Conservation (phyloP, 1,140 invertebrate genomes). For the Trachymyrmex cornetzi region DNA sequence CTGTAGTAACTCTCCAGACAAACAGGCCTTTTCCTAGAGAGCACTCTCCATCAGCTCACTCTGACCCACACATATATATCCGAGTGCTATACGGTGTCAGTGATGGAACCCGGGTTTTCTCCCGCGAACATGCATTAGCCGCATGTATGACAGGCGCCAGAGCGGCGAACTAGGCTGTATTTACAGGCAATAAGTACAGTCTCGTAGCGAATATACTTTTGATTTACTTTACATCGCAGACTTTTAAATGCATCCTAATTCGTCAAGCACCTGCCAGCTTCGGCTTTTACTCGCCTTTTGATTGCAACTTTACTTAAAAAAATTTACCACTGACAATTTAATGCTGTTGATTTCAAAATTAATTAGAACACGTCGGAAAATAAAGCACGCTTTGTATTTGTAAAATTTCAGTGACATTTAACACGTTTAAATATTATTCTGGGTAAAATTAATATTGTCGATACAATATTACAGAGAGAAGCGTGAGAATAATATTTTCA, state of each 20-base stretch:
- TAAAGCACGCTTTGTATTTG: not conserved
- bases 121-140: not conserved
- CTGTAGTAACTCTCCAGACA: conserved; percentile 60
- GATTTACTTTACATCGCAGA: conserved; percentile 35
- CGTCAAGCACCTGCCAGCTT: conserved; percentile 17
- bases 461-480: not conserved
- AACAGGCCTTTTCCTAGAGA: conserved; percentile 62
- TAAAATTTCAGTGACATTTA: not conserved
- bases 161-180: conserved; percentile 25
- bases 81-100: not conserved
- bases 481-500: not conserved
- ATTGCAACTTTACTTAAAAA: not conserved
- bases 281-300: not conserved
- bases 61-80: not conserved
- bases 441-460: not conserved
- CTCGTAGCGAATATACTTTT: not conserved
- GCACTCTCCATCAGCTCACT: conserved; percentile 24
- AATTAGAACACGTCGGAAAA: not conserved
- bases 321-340: not conserved
- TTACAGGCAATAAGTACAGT: conserved; percentile 35
- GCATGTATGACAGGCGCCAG: conserved; percentile 42
- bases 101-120: conserved; percentile 30
- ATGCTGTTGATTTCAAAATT: not conserved
- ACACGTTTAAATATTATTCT: not conserved
- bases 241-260: conserved; percentile 26